Evolutionary conservation across 1,140 invertebrate species (phyloP).

Genomic region (Drosophila eugracilis): DNA sequence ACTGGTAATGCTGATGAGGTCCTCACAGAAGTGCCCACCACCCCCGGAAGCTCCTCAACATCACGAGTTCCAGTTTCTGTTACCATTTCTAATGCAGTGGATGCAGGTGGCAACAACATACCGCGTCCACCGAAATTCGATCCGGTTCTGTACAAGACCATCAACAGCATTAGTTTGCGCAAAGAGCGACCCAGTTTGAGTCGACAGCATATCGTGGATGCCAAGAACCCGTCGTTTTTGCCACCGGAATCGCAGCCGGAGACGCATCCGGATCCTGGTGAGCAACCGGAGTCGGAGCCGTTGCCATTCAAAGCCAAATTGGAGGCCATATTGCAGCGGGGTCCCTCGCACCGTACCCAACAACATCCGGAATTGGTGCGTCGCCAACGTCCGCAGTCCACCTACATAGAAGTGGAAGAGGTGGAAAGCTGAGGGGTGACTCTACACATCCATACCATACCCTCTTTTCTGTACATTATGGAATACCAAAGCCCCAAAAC

Average conservation of each 20-base stretch:
- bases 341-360: conserved; percentile 78
- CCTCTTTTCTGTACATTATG: neutral
- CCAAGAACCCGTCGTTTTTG: conserved; percentile 51
- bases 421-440: conserved; percentile 54
- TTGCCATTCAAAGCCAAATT: conserved; percentile 81
- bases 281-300: conserved; percentile 34
- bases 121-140: conserved; percentile 83
- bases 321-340: conserved; percentile 79
- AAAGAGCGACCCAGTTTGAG: conserved; percentile 79
- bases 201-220: conserved; percentile 56
- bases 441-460: neutral
- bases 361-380: conserved; percentile 58
- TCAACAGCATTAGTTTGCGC: conserved; percentile 73
- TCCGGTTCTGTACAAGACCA: conserved; percentile 82
- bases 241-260: conserved; percentile 25
- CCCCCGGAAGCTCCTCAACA: conserved; percentile 6
- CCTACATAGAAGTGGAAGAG: conserved; percentile 44
- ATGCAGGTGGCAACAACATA: conserved; percentile 35
- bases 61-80: conserved; percentile 2
- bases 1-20: conserved; percentile 47
- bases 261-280: conserved; percentile 23
- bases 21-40: conserved; percentile 3
- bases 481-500: neutral
- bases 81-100: conserved; percentile 7
- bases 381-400: conserved; percentile 66